Percentiles rank a stretch among this genome's conserved stretches.
phyloP scores from a whole-genome alignment of 2,113 vertebrate genomes.

The Eonycteris spelaea region DNA sequence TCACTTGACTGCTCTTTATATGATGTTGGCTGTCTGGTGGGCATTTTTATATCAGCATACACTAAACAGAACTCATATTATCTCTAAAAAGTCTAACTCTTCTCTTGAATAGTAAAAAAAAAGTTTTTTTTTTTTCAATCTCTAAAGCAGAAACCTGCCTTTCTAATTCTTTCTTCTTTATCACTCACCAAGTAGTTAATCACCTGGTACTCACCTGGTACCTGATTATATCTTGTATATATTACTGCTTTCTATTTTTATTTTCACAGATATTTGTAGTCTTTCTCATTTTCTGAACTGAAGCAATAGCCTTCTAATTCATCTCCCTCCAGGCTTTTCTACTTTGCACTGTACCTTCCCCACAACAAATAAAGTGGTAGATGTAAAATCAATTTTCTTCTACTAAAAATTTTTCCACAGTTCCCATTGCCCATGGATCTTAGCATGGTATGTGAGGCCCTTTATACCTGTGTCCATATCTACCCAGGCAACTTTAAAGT shows the following conservation, averaged over 20 bases:
- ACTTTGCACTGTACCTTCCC: not conserved
- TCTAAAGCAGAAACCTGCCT: not conserved
- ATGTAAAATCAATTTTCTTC: conserved; percentile 3
- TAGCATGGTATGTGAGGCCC: not conserved
- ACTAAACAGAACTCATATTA: not conserved
- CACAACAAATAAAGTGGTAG: not conserved
- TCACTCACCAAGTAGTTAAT: not conserved
- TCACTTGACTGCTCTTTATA: not conserved
- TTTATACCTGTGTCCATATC: not conserved
- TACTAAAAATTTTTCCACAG: not conserved
- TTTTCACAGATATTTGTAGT: not conserved
- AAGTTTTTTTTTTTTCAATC: not conserved
- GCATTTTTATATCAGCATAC: not conserved
- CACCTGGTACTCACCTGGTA: not conserved
- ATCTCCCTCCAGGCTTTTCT: not conserved
- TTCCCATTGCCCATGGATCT: not conserved
- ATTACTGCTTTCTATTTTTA: not conserved
- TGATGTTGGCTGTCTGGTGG: not conserved
- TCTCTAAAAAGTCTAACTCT: not conserved
- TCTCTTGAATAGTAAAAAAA: not conserved
- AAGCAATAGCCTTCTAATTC: not conserved
- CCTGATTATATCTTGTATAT: not conserved
- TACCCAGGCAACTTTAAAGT: not conserved
- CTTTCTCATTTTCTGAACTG: not conserved
- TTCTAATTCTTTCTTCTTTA: not conserved